Conservation (phyloP, 2,888 invertebrate species). For the Quadroppia sp. region DNA sequence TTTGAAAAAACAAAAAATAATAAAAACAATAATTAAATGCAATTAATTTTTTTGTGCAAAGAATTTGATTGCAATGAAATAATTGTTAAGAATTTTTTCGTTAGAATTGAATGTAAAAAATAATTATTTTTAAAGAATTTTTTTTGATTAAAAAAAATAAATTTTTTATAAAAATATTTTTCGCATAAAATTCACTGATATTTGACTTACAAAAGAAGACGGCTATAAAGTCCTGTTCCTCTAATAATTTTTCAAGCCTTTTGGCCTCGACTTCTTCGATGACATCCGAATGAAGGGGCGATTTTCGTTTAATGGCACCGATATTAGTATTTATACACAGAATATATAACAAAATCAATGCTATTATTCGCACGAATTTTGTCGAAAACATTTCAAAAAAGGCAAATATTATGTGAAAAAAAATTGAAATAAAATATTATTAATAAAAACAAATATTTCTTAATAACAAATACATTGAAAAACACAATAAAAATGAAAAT, state of each 20-base stretch:
- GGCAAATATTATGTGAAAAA: too few relatives aligned
- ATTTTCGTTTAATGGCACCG: conserved; percentile 36
- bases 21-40: neutral
- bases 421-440: too few relatives aligned
- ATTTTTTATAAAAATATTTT: too few relatives aligned
- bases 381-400: neutral
- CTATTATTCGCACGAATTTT: neutral
- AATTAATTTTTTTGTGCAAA: too few relatives aligned
- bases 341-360: conserved; percentile 2
- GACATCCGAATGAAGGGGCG: conserved; percentile 50
- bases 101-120: neutral
- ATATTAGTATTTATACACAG: neutral
- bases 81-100: too few relatives aligned
- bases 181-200: neutral
- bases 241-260: conserved; percentile 80
- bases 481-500: too few relatives aligned
- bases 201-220: conserved; percentile 89
- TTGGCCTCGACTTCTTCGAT: conserved; percentile 91
- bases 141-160: too few relatives aligned
- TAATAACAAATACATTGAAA: too few relatives aligned
- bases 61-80: too few relatives aligned
- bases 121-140: too few relatives aligned
- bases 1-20: too few relatives aligned
- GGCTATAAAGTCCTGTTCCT: conserved; percentile 88
- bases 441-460: too few relatives aligned